Conservation (phyloP, 2,888 invertebrate species). For the Agrilus biguttatus region DNA sequence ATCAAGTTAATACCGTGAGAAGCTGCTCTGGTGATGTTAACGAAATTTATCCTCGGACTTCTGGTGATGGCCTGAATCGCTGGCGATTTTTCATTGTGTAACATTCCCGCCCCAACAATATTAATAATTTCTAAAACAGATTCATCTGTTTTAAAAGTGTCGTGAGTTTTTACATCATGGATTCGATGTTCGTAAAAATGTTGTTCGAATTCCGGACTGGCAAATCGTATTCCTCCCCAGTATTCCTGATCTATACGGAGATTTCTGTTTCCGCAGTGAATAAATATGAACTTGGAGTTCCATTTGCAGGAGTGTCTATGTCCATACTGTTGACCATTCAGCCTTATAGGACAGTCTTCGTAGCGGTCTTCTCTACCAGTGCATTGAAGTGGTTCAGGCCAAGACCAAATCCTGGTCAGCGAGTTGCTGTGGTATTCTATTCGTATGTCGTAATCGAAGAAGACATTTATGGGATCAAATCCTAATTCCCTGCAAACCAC, state of each 20-base stretch:
- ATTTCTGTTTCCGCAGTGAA: slow-evolving; percentile 68
- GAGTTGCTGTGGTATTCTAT: slow-evolving; percentile 84
- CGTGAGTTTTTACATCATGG: slow-evolving; percentile 69
- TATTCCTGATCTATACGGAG: slow-evolving; percentile 52
- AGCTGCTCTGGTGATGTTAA: slow-evolving; percentile 72
- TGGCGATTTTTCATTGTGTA: slow-evolving; percentile 90
- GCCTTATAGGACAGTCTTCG: slow-evolving; percentile 72
- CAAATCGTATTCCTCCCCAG: slow-evolving; percentile 95
- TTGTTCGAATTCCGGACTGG: slow-evolving; percentile 80
- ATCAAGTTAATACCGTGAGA: slow-evolving; percentile 86
- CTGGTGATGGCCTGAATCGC: slow-evolving; percentile 83
- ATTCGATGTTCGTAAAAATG: slow-evolving; percentile 66
- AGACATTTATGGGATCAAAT: slow-evolving; percentile 75
- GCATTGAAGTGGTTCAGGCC: slow-evolving; percentile 87
- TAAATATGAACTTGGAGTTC: slow-evolving; percentile 84
- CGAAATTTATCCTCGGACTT: slow-evolving; percentile 66
- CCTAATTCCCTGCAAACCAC: slow-evolving; percentile 92
- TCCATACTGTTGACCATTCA: slow-evolving; percentile 81
- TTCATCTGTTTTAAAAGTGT: slow-evolving; percentile 49
- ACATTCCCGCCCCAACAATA: slow-evolving; percentile 83
- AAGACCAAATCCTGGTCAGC: slow-evolving; percentile 76
- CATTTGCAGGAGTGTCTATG: slow-evolving; percentile 75
- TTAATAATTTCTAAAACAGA: slow-evolving; percentile 69
- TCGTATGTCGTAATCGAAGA: slow-evolving; percentile 71
- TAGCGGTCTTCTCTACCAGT: slow-evolving; percentile 60